These are phyloP conservation scores for Zhuqinia jingwanae DNA, from an alignment of 2,888 invertebrate species.

Conservation along the genomic window DNA sequence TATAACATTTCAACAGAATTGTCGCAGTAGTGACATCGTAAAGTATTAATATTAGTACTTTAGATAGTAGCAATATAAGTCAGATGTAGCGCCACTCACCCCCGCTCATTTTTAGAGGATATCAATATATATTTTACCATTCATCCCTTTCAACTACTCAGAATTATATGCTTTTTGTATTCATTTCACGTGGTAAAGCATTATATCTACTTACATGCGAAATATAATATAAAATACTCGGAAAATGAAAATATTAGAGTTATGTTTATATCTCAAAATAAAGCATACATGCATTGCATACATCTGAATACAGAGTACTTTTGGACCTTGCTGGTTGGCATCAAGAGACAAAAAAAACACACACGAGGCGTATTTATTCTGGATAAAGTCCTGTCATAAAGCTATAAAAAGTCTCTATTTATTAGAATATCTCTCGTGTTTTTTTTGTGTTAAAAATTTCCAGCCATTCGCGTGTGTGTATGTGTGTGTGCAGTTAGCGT, in stretches of 20 bases:
- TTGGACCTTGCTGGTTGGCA: background rate
- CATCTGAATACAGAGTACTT: background rate
- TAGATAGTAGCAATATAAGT: too few species aligned
- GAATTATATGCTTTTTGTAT: too few species aligned
- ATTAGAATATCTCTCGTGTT: background rate
- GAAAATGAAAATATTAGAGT: background rate
- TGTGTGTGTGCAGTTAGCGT: background rate
- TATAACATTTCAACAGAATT: background rate
- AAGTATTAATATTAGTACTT: too few species aligned
- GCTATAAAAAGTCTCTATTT: conserved; percentile 9
- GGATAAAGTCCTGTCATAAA: conserved; percentile 21
- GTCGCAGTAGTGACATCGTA: too few species aligned
- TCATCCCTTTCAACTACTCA: too few species aligned
- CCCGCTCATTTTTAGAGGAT: too few species aligned
- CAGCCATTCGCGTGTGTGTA: background rate
- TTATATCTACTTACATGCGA: too few species aligned
- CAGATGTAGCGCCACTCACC: too few species aligned
- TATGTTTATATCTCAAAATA: background rate
- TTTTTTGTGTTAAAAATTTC: background rate
- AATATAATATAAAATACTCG: too few species aligned
- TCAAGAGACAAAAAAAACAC: background rate
- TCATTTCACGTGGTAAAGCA: too few species aligned
- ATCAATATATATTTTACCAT: too few species aligned
- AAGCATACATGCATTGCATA: background rate
- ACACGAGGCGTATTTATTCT: conserved; percentile 4